Evolutionary conservation across 2,888 invertebrate genomes (phyloP), one percentile per base, ranked within the genome.

Genomic region (Theretra japonica): DNA sequence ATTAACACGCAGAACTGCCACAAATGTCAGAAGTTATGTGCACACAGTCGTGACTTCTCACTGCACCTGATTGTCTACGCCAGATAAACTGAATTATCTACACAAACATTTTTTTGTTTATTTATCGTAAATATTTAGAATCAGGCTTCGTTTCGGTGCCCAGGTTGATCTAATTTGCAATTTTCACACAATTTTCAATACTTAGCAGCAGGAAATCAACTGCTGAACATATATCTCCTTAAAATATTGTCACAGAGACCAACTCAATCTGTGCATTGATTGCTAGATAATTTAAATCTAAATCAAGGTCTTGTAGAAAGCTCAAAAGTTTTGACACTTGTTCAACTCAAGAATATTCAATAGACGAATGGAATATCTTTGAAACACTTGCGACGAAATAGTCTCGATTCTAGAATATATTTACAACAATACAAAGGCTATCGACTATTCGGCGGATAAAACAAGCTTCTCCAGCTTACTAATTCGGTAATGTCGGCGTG

Each of bases 1-100:
- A 70, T 73, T 68, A 68, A 68, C 33, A 28, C 70, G 74, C 68
- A 75, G 77, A 79, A 79, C 73, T 71, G 74, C 73, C 75, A 70
- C 74, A 84, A 84, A 83, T 84, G 81, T 82, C 83, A 84, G 78
- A 79, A 71, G 74, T 76, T 78, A 70, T 60, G 71, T 74, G 75
- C 79, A 76, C 68, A 72, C 69, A 76, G 74, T 81, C 82, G 83
- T 82, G 81, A 82, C 78, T 78, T 65, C 74, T 76, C 74, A 73
- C 72, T 76, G 58, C 76, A 75, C 75, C 74, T 77, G 85, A 85
- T 85, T 65, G 65, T 65, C 65, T 65, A 65, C 41, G 65, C 41
- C 41, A 65, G 65, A 65, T 65, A 48, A 48, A 21, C 17, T 65
- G 17, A 48, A 68, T 62, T 62, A 57, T 68, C 65, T 30, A 48